Conservation (phyloP, 2,797 vertebrate species). For the Sciurus vulgaris region DNA sequence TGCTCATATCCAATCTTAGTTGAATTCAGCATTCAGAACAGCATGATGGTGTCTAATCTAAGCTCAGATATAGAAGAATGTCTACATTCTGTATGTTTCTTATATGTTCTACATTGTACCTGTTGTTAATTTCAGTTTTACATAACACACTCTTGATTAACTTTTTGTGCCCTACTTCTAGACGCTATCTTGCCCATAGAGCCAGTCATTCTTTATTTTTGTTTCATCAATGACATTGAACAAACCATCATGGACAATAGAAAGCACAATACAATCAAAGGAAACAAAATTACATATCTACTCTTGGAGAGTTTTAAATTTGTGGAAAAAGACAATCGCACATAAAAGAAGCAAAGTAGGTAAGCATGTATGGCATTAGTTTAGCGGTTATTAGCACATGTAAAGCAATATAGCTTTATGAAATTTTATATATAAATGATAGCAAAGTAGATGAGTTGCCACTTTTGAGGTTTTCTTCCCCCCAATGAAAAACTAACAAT, state of each 20-base stretch:
- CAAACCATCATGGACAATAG: neutral
- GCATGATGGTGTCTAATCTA: neutral
- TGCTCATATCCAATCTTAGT: conserved; percentile 18
- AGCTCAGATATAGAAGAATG: neutral
- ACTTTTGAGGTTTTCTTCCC: conserved; percentile 22
- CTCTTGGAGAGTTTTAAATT: neutral
- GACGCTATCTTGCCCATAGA: conserved; percentile 1
- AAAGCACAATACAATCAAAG: conserved; percentile 41
- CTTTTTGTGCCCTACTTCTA: neutral
- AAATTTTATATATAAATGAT: neutral
- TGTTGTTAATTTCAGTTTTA: conserved; percentile 54
- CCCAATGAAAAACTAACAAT: conserved; percentile 34
- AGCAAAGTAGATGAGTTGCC: neutral
- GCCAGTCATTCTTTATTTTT: conserved; percentile 48
- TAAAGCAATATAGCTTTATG: neutral
- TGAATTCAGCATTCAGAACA: neutral
- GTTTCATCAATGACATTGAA: conserved; percentile 34
- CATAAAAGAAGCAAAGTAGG: neutral
- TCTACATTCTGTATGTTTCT: conserved; percentile 20
- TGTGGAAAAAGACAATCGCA: neutral
- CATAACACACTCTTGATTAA: conserved; percentile 1
- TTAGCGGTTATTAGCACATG: neutral
- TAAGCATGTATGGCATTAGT: neutral
- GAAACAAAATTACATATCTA: neutral
- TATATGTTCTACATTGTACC: neutral